These are phyloP conservation scores for Sprattus sprattus DNA, from an alignment of 2,113 vertebrate genomes.

Conservation along the genomic window DNA sequence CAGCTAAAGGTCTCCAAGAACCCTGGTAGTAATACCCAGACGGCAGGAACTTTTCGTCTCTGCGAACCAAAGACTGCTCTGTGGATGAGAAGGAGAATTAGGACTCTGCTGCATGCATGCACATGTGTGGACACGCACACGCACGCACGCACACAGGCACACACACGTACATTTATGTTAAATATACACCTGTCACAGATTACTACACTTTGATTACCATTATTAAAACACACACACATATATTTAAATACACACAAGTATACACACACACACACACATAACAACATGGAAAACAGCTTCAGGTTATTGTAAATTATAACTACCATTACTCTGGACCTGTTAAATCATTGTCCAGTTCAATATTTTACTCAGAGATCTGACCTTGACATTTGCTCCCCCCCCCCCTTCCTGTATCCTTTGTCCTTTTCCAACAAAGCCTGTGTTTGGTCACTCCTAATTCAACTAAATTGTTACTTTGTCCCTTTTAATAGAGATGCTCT, in stretches of 20 bases:
- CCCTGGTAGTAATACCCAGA: conserved; percentile 88
- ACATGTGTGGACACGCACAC: neutral
- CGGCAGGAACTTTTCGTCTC: conserved; percentile 57
- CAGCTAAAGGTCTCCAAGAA: conserved; percentile 76
- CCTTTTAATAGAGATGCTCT: neutral
- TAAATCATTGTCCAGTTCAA: neutral
- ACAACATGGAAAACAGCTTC: too few species aligned
- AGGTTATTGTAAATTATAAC: neutral
- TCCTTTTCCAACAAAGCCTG: neutral
- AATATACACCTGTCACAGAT: neutral
- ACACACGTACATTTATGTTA: neutral
- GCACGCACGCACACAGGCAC: neutral
- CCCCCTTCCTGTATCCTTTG: neutral
- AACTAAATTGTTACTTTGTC: neutral
- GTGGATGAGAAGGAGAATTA: conserved; percentile 1
- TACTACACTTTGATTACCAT: neutral
- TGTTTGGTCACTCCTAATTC: neutral
- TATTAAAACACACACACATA: too few species aligned
- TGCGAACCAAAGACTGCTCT: conserved; percentile 49
- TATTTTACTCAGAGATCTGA: neutral
- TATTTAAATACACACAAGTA: too few species aligned
- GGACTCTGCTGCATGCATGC: neutral
- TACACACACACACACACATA: neutral
- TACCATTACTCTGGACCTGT: neutral
- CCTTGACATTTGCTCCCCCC: neutral